Base-by-base conservation (phyloP, 1,140 invertebrate genomes). In the Sminthurinus signatus region DNA sequence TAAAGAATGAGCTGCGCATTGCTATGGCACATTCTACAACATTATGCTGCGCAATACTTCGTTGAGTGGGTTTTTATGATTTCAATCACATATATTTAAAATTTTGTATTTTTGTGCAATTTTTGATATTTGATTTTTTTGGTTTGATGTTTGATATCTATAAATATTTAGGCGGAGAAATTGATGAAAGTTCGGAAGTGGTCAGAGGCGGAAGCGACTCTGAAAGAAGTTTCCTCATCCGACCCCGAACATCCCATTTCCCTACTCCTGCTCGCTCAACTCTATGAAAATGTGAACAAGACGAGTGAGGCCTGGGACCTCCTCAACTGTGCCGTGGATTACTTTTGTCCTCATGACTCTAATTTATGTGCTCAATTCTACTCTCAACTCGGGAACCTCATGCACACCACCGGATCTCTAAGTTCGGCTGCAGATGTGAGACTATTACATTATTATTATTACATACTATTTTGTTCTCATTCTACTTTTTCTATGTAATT, bases 381-480 rank as follows among this genome's bases (percentile, higher is more conserved):
- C 43, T 60, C 61, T 50, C 61, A 64, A 29, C 42, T 68, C 32
- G 66, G 66, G 44, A 68, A 68, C 56, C 28, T 68, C n/a, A 68
- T 68, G 66, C 66, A 68, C 52, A 68, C 44, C 21, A 63, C 44
- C 21, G 66, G 62, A 36, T 61, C 66, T 25, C 25, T 68, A n/a
- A 36, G 51, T 8, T 64, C 62, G n/a, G 66, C 66, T 23, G 62
- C 57, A n/a, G 46, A 68, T 51, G 66, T 68, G 52, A 64, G 66
- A 31, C 15, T 21, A 44, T 46, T n/a, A n/a, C n/a, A n/a, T n/a
- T n/a, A n/a, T n/a, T n/a, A n/a, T n/a, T n/a, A n/a, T n/a, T n/a
- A n/a, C n/a, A n/a, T n/a, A n/a, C n/a, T n/a, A n/a, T n/a, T n/a
- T n/a, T n/a, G n/a, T 36, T 15, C 32, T 36, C 32, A 5, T 36